Evolutionary conservation across 2,888 invertebrate genomes (phyloP).

Genomic region (Cephus pygmeus): DNA sequence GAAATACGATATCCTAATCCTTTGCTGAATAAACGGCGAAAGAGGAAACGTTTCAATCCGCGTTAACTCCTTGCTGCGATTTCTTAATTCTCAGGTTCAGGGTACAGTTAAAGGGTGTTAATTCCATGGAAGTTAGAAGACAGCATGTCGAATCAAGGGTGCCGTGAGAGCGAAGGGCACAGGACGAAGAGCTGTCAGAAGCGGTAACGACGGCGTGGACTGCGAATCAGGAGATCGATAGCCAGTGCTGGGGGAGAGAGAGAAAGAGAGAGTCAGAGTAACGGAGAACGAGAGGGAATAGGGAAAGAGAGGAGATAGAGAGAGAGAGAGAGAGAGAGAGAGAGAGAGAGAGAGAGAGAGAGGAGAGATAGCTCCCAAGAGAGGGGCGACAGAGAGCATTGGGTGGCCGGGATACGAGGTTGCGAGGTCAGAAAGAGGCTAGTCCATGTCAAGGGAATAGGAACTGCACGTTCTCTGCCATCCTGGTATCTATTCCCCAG

Average conservation of each 20-base stretch:
- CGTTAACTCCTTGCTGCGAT: not conserved
- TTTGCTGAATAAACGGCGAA: not conserved
- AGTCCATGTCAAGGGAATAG: constrained; percentile 3
- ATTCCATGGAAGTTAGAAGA: not conserved
- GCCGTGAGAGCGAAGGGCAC: constrained; percentile 14
- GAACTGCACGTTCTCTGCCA: not conserved
- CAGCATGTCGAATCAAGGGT: constrained; percentile 7
- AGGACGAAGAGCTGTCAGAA: constrained; percentile 21
- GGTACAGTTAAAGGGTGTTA: not conserved
- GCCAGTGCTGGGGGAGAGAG: constrained; percentile 14
- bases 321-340: not conserved
- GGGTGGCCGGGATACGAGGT: not conserved
- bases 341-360: constrained; percentile 1
- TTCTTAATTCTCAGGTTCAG: not conserved
- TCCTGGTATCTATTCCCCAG: constrained; percentile 5
- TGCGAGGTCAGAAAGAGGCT: constrained; percentile 3
- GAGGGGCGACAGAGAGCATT: not conserved
- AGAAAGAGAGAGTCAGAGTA: constrained; percentile 12
- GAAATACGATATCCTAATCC: not conserved
- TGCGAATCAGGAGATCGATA: constrained; percentile 22
- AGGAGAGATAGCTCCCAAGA: not conserved
- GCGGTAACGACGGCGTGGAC: constrained; percentile 19
- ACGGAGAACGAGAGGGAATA: constrained; percentile 12
- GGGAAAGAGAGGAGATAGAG: not conserved
- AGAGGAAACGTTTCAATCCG: not conserved